phyloP scores from a whole-genome alignment of 2,113 vertebrate genomes.

The Megaceryle torquata region DNA sequence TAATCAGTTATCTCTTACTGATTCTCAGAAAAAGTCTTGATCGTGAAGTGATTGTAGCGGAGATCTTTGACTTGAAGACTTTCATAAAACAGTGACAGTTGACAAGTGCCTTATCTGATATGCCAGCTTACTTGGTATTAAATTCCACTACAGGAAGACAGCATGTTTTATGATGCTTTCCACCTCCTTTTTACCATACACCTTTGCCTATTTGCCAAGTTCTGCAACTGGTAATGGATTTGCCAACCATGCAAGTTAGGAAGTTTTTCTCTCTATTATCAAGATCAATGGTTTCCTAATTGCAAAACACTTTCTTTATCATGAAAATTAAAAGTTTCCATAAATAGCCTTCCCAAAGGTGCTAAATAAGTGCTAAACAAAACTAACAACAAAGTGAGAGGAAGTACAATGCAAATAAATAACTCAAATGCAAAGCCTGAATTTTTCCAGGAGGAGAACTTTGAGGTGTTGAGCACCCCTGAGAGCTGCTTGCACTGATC shows the following conservation, averaged over 20 bases:
- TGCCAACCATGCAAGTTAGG: background rate
- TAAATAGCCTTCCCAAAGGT: background rate
- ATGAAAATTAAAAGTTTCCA: conserved; percentile 14
- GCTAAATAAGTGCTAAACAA: background rate
- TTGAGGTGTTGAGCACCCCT: background rate
- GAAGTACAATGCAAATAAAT: background rate
- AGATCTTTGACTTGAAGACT: background rate
- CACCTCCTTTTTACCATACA: background rate
- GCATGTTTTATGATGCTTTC: background rate
- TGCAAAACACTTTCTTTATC: conserved; percentile 19
- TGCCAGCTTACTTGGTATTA: background rate
- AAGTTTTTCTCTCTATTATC: background rate
- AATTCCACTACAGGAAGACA: background rate
- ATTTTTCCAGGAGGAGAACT: background rate
- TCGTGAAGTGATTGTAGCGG: background rate
- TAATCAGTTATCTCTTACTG: background rate
- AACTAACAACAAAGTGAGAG: background rate
- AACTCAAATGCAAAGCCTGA: background rate
- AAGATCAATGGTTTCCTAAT: background rate
- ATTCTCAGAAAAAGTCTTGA: conserved; percentile 15
- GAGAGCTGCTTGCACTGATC: background rate
- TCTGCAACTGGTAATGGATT: background rate
- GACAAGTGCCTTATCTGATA: background rate
- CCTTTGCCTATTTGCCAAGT: background rate
- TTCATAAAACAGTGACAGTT: background rate